Conservation (phyloP, 2,888 invertebrate species). For the Leucophenga montana region DNA sequence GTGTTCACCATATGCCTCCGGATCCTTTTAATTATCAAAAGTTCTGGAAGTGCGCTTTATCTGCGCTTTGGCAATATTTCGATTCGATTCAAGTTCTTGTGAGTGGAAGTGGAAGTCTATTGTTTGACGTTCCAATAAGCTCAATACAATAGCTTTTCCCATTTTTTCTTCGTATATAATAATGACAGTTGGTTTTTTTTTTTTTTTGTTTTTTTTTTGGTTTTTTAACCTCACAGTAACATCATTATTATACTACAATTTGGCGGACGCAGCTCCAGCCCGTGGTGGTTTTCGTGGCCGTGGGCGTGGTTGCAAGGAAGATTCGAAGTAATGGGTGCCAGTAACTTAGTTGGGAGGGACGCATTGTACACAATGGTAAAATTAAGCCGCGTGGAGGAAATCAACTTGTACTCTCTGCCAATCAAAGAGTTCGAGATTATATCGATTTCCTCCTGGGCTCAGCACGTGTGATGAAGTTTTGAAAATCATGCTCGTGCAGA, state of each 20-base stretch:
- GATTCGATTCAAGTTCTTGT: too few relatives aligned
- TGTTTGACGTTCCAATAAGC: too few relatives aligned
- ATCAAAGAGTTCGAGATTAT: conserved; percentile 99
- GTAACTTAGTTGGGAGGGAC: conserved; percentile 98
- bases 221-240: background rate
- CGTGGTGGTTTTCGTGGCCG: conserved; percentile 79
- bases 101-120: too few relatives aligned
- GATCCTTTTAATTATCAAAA: too few relatives aligned
- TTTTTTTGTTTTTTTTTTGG: too few relatives aligned
- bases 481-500: conserved; percentile 99
- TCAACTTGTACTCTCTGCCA: conserved; percentile 97
- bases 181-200: too few relatives aligned
- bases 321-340: conserved; percentile 98
- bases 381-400: conserved; percentile 96
- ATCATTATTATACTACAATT: background rate
- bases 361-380: conserved; percentile 96
- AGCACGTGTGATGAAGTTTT: conserved; percentile 97
- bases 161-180: too few relatives aligned
- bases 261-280: conserved; percentile 87
- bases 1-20: too few relatives aligned
- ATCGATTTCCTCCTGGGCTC: conserved; percentile 97
- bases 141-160: too few relatives aligned
- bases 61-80: too few relatives aligned
- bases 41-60: too few relatives aligned
- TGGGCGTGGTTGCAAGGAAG: conserved; percentile 82